Evolutionary conservation across 2,888 invertebrate genomes (phyloP), one percentile per base, ranked within the genome.

Genomic region (Isoperla grammatica): DNA sequence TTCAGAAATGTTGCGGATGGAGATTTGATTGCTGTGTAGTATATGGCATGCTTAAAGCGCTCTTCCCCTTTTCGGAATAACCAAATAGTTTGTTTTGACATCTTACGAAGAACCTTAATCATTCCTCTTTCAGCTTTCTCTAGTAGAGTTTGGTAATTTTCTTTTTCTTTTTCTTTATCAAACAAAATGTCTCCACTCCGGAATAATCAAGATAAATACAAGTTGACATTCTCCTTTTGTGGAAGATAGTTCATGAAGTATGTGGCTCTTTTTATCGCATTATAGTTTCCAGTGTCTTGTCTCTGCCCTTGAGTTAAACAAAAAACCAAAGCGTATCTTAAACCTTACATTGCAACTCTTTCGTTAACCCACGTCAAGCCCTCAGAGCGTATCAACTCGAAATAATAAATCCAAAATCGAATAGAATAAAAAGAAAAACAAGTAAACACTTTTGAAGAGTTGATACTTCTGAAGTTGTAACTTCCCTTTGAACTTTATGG

Each of bases 191-290:
- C 19, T 39, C 39, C 39, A 4, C n/a, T 29, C 8, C 29, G n/a
- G 40, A 37, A 53, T 53, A 53, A 53, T 37, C 39, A 53, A 53
- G 53, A 53, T 53, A 53, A 53, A 53, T 53, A 53, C 37, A 39
- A 11, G 39, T 19, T 20, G 53, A 53, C 53, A 53, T 53, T 39
- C 9, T 19, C 11, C 19, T 37, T 37, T 39, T 39, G 53, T 29
- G 4, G 8, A 29, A 17, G 20, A 53, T 53, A 53, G 53, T 53
- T 53, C 39, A 15, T 29, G 29, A 37, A 46, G 20, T 46, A 43
- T 46, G 12, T n/a, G 19, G 17, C 46, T 46, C 46, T 19, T 20
- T 20, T 22, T 46, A 22, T 46, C 46, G 17, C 20, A 37, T 13
- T 35, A 37, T 29, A 29, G 29, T 29, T 4, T 29, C 29, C 8